Conservation (phyloP, 2,113 vertebrate genomes). For the Odocoileus hemionus region DNA sequence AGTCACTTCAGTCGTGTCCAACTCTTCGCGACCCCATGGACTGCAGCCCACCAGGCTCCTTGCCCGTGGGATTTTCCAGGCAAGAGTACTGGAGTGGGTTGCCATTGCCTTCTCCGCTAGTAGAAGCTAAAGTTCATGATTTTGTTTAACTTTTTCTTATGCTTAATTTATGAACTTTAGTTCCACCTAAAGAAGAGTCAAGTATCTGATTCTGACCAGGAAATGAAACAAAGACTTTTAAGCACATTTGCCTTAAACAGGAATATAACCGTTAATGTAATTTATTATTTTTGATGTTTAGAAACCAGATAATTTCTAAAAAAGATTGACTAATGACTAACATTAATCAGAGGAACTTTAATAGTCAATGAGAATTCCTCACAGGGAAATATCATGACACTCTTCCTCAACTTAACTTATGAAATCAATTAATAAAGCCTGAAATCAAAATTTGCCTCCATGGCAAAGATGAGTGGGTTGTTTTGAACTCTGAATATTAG, state of each 20-base stretch:
- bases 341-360: background rate
- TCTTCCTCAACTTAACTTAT: background rate
- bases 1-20: too few relatives aligned
- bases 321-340: background rate
- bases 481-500: background rate
- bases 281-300: background rate
- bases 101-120: background rate
- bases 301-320: background rate
- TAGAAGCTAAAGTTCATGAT: slow-evolving; percentile 48
- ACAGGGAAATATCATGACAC: background rate
- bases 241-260: background rate
- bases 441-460: background rate
- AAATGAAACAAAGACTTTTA: background rate
- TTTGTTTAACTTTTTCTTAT: slow-evolving; percentile 46
- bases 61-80: too few relatives aligned
- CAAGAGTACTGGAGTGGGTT: too few relatives aligned
- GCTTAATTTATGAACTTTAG: background rate
- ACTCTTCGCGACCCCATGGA: too few relatives aligned
- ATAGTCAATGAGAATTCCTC: background rate
- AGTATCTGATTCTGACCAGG: background rate
- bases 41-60: too few relatives aligned
- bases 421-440: background rate
- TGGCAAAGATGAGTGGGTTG: background rate
- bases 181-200: background rate
- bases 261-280: background rate